Percentiles rank a stretch among this genome's conserved stretches.
Evolutionary conservation across 2,797 vertebrate species (phyloP).

Genomic region (Macroramphosus scolopax): DNA sequence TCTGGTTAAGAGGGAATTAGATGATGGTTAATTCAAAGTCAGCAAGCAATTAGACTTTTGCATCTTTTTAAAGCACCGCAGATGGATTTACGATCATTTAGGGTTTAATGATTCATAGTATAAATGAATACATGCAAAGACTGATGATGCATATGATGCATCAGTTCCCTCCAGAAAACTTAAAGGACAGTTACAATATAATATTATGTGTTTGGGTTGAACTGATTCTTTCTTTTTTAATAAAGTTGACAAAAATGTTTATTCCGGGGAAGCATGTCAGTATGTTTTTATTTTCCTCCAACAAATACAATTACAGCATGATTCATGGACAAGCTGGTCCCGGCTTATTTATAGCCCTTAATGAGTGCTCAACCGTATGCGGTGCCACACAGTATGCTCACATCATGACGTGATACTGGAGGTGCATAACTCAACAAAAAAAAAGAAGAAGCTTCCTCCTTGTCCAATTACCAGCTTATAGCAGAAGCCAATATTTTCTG

Average conservation of each 20-base stretch:
- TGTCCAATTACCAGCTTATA: constrained; percentile 25
- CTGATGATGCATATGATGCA: too few relatives aligned
- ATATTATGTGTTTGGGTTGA: too few relatives aligned
- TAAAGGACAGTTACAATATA: too few relatives aligned
- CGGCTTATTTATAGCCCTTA: constrained; percentile 27
- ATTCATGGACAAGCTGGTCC: constrained; percentile 7
- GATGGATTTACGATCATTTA: too few relatives aligned
- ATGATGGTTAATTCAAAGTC: constrained; percentile 13
- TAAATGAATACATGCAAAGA: too few relatives aligned
- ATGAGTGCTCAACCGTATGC: constrained; percentile 28
- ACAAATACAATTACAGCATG: constrained; percentile 3
- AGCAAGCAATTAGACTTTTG: constrained; percentile 14
- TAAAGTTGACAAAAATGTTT: too few relatives aligned
- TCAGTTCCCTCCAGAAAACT: too few relatives aligned
- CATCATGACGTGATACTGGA: constrained; percentile 18
- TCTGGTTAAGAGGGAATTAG: constrained; percentile 14
- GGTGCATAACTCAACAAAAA: constrained; percentile 11
- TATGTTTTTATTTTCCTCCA: too few relatives aligned
- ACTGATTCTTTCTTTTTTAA: too few relatives aligned
- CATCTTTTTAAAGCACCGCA: constrained; percentile 15
- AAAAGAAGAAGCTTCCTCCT: background rate
- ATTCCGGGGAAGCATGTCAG: too few relatives aligned
- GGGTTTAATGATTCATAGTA: too few relatives aligned
- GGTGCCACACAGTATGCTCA: constrained; percentile 25
- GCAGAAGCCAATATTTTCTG: constrained; percentile 15